These are phyloP conservation scores for Coracias cyanogaster DNA, from an alignment of 2,797 vertebrate genomes.

Conservation along the genomic window DNA sequence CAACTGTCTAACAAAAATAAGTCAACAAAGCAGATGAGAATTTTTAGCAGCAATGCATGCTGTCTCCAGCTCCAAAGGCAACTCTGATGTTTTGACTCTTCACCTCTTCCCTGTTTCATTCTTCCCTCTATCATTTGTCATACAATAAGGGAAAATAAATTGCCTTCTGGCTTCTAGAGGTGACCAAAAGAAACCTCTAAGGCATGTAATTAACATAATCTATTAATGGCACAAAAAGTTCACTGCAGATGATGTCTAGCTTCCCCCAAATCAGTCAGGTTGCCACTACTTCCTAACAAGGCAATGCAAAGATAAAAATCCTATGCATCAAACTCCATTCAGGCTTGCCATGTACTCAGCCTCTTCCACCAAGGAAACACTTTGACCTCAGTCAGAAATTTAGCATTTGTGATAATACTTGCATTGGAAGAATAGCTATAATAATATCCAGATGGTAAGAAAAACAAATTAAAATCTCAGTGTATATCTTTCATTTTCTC, in stretches of 20 bases:
- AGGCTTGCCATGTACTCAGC: not conserved
- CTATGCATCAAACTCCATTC: not conserved
- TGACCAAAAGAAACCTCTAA: slow-evolving; percentile 37
- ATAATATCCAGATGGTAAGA: not conserved
- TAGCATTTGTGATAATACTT: not conserved
- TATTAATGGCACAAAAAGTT: not conserved
- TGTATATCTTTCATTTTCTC: not conserved
- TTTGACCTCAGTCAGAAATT: not conserved
- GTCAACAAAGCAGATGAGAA: not conserved
- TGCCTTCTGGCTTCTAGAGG: not conserved
- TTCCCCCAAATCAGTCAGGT: not conserved
- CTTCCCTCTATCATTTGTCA: not conserved
- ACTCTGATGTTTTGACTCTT: not conserved
- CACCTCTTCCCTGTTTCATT: not conserved
- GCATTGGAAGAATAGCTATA: not conserved
- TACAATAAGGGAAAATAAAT: not conserved
- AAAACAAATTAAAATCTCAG: not conserved
- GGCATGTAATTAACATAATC: slow-evolving; percentile 21
- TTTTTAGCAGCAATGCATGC: not conserved
- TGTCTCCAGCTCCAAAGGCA: not conserved
- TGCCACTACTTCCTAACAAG: not conserved
- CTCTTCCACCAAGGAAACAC: not conserved
- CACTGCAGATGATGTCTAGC: not conserved
- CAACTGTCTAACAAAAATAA: not conserved
- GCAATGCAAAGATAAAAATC: not conserved